Percentiles rank a stretch among this genome's conserved stretches.
Conservation (phyloP, 2,113 vertebrate species). For the Nothocercus julius region DNA sequence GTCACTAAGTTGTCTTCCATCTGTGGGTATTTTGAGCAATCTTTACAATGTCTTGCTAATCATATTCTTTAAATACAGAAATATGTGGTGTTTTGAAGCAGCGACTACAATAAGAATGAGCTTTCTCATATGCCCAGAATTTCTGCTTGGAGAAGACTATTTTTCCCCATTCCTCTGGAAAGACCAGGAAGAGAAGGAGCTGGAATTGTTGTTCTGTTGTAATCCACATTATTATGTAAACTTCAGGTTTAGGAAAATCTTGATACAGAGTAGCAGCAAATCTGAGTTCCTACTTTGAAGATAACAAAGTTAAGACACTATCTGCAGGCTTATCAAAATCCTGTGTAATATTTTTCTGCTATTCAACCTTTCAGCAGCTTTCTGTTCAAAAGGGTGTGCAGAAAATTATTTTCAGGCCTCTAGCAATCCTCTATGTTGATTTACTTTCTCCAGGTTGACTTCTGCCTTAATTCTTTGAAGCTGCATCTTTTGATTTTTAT, state of each 20-base stretch:
- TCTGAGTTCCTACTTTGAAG: background rate
- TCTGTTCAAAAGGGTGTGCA: background rate
- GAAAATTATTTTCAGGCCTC: slow-evolving; percentile 5
- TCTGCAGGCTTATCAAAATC: background rate
- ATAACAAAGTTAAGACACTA: background rate
- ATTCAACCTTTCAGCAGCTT: slow-evolving; percentile 36
- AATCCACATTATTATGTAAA: background rate
- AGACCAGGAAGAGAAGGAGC: background rate
- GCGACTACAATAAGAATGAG: background rate
- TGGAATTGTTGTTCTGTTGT: background rate
- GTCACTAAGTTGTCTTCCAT: background rate
- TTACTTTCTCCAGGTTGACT: slow-evolving; percentile 26
- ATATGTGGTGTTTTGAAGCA: background rate
- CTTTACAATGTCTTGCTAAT: background rate
- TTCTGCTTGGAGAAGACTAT: background rate
- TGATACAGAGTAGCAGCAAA: background rate
- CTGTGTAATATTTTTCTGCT: background rate
- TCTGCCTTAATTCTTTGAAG: slow-evolving; percentile 48
- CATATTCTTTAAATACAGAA: background rate
- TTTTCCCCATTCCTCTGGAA: background rate
- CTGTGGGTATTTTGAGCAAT: background rate
- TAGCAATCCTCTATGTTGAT: slow-evolving; percentile 11
- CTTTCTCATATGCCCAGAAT: background rate
- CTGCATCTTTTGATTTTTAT: slow-evolving; percentile 29
- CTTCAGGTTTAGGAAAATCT: background rate